phyloP scores from a whole-genome alignment of 1,140 invertebrate species.

The Formica selysi region DNA sequence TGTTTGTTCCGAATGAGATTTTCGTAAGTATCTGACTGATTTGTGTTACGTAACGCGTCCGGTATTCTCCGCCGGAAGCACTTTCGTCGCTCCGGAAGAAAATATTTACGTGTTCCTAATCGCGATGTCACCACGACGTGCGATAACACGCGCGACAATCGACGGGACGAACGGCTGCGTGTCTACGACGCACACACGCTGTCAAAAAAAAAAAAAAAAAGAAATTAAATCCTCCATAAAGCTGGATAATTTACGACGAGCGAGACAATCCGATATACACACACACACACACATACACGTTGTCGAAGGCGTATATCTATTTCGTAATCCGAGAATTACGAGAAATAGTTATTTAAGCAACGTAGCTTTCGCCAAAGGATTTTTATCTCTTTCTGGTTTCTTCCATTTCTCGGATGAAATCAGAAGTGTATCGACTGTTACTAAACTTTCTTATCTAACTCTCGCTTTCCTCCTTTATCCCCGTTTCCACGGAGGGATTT shows the following conservation, averaged over 20 bases:
- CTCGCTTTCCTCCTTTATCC: not conserved
- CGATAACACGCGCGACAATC: constrained; percentile 49
- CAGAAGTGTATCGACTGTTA: not conserved
- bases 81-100: not conserved
- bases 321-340: constrained; percentile 40
- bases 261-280: not conserved
- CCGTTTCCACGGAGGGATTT: not conserved
- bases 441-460: constrained; percentile 2
- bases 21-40: constrained; percentile 33
- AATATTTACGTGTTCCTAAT: constrained; percentile 64
- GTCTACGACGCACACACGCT: not conserved
- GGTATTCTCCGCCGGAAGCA: not conserved
- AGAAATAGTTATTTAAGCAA: not conserved
- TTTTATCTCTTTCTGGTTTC: constrained; percentile 7
- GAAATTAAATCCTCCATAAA: constrained; percentile 55
- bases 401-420: constrained; percentile 30
- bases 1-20: not conserved
- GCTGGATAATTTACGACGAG: constrained; percentile 48
- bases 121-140: constrained; percentile 34
- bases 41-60: constrained; percentile 33
- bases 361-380: not conserved
- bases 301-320: not conserved
- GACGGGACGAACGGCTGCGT: not conserved
- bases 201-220: too few species aligned
- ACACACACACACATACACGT: not conserved